Evolutionary conservation across 2,888 invertebrate genomes (phyloP), one percentile per base, ranked within the genome.

Genomic region (Meghimatium bilineatum): DNA sequence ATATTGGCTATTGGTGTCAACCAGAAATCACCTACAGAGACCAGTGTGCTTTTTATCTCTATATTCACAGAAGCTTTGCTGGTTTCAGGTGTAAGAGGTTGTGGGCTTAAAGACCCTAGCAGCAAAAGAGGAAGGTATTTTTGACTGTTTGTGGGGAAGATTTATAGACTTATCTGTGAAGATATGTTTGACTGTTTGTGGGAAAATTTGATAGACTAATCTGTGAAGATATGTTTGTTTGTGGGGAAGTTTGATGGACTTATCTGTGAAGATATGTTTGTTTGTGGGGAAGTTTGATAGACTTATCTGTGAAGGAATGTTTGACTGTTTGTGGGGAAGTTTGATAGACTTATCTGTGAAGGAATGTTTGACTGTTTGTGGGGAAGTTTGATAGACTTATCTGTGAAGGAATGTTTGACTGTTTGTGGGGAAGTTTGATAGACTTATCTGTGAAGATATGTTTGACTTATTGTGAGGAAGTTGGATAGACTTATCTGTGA

Each of bases 1-100:
- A 89, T 93, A 78, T 85, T 93, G 12, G 92, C 92, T 36, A 88
- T 93, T 44, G 92, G 91, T 71, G 90, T 92, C 87, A 93, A 93
- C 88, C 92, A 92, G 87, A 90, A 87, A 71, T 86, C 86, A 60
- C 89, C 91, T 5, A 86, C 87, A 69, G 86, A 88, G 71, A 91
- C 91, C 34, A 88, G 89, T 79, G 87, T 93, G 86, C 80, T 92
- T 85, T 93, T 90, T 89, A 88, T 93, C 56, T 91, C 93, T 10
- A 89, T 92, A 0, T 86, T 91, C 77, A 91, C 91, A 36, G 91
- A 92, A 79, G 91, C 91, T 29, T 88, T 92, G 34, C 86, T 92
- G 23, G 90, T 91, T 6, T 88, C 90, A 32, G 90, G 89, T 63
- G 80, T 92, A 86, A 90, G 87, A 78, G 90, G 90, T 6, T 91